Conservation (phyloP, 2,888 invertebrate species). For the Anoncus sp. region DNA sequence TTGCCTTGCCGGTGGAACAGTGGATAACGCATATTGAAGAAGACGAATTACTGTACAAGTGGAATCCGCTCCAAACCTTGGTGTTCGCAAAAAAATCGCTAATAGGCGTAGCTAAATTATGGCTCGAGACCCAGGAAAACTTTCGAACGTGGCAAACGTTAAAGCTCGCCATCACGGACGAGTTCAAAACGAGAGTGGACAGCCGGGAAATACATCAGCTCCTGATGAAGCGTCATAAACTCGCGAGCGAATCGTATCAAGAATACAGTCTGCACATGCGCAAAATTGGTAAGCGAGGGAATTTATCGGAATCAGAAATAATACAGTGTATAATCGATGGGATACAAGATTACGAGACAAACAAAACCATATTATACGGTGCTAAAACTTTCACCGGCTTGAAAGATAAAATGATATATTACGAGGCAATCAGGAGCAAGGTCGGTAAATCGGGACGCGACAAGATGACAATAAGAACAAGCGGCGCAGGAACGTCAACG, state of each 20-base stretch:
- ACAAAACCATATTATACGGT: slow-evolving; percentile 32
- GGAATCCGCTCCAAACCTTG: slow-evolving; percentile 71
- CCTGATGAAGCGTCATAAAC: slow-evolving; percentile 20
- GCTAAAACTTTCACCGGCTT: slow-evolving; percentile 33
- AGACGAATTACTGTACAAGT: slow-evolving; percentile 65
- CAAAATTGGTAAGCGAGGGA: slow-evolving; percentile 32
- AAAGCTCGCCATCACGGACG: slow-evolving; percentile 5
- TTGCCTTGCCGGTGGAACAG: slow-evolving; percentile 62
- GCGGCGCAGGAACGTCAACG: not conserved
- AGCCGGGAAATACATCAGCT: slow-evolving; percentile 27
- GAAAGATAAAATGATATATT: slow-evolving; percentile 20
- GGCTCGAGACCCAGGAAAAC: slow-evolving; percentile 27
- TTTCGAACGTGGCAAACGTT: slow-evolving; percentile 26
- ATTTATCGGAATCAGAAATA: slow-evolving; percentile 22
- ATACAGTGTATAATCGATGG: slow-evolving; percentile 39
- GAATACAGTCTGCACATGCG: slow-evolving; percentile 38
- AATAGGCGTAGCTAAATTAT: slow-evolving; percentile 56
- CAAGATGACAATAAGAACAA: slow-evolving; percentile 4
- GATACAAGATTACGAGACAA: slow-evolving; percentile 27
- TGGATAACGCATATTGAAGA: slow-evolving; percentile 74
- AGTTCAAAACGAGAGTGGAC: slow-evolving; percentile 33
- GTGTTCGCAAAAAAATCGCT: slow-evolving; percentile 72
- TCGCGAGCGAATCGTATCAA: slow-evolving; percentile 17
- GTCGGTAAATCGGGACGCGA: slow-evolving; percentile 7
- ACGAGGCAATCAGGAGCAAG: slow-evolving; percentile 30